These are phyloP conservation scores for Selene dorsalis DNA, from an alignment of 2,797 vertebrate genomes.

Conservation along the genomic window DNA sequence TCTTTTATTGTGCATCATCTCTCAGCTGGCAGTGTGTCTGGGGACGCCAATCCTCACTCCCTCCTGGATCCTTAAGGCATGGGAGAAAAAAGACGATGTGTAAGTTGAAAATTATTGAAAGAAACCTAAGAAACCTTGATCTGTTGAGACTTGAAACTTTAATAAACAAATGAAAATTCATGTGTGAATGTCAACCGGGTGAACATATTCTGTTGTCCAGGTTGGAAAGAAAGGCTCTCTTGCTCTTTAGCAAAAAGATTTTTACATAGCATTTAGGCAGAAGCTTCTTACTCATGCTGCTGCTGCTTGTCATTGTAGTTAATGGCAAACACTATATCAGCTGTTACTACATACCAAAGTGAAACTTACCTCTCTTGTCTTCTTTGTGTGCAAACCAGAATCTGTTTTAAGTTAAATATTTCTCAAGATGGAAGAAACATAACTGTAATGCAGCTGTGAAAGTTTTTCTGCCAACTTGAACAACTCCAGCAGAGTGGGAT, in stretches of 20 bases:
- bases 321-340: not conserved
- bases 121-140: not conserved
- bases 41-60: constrained; percentile 95
- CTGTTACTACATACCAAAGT: not conserved
- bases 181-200: not conserved
- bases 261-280: not conserved
- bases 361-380: not conserved
- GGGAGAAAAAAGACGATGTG: constrained; percentile 93
- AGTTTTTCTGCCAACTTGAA: too few species aligned
- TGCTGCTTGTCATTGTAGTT: not conserved
- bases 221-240: not conserved
- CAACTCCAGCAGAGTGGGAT: not conserved
- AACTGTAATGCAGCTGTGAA: not conserved
- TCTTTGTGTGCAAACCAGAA: not conserved
- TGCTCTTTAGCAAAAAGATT: not conserved
- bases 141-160: not conserved
- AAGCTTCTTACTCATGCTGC: not conserved
- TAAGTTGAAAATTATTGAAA: constrained; percentile 77
- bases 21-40: constrained; percentile 94
- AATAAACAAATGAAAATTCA: not conserved
- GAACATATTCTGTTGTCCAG: not conserved
- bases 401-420: not conserved
- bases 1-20: not conserved
- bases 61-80: constrained; percentile 94
- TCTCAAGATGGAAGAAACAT: not conserved